Conservation (phyloP, 2,888 invertebrate genomes). For the Allolobophora icterica region DNA sequence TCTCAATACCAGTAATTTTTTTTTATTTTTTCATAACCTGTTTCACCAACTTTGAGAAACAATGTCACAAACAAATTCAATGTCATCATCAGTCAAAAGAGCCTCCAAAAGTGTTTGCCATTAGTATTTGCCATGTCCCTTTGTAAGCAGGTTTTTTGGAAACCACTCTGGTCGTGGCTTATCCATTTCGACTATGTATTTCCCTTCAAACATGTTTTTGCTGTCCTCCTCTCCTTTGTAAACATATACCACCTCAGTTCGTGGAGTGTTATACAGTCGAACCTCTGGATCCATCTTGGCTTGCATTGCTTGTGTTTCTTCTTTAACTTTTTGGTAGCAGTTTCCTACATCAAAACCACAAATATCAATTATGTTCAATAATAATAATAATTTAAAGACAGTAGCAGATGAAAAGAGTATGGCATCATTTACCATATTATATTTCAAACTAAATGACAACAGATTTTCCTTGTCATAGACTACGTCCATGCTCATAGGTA, state of each 20-base stretch:
- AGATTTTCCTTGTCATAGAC: too few relatives aligned
- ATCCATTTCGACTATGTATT: conserved; percentile 80
- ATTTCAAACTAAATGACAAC: too few relatives aligned
- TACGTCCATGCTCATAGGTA: too few relatives aligned
- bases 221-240: conserved; percentile 80
- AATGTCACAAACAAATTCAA: conserved; percentile 14
- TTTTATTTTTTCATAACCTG: neutral
- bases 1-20: neutral
- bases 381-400: too few relatives aligned
- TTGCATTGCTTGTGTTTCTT: conserved; percentile 83
- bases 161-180: conserved; percentile 88
- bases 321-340: conserved; percentile 82
- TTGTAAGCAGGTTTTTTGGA: conserved; percentile 76
- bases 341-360: conserved; percentile 71
- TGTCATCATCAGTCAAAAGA: neutral
- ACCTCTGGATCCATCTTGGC: conserved; percentile 76
- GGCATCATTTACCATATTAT: too few relatives aligned
- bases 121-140: conserved; percentile 43
- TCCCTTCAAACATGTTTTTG: conserved; percentile 66
- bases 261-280: conserved; percentile 69
- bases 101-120: neutral
- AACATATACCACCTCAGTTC: conserved; percentile 78
- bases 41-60: neutral
- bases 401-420: too few relatives aligned
- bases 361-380: neutral